Evolutionary conservation across 2,797 vertebrate species (phyloP), one percentile per base, ranked within the genome.

Genomic region (Propithecus deckenii): DNA sequence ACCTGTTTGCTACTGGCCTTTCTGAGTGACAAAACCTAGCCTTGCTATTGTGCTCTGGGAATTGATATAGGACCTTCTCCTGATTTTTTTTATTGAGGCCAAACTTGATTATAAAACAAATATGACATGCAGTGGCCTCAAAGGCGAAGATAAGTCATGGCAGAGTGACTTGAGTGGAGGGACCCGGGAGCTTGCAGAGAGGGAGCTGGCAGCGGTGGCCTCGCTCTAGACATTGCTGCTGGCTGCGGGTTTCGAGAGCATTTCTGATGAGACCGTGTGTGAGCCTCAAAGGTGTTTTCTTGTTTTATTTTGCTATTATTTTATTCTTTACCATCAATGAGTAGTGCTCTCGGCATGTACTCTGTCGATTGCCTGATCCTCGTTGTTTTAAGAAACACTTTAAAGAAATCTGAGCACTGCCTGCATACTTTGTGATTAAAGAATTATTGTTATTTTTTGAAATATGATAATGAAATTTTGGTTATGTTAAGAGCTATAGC

Each of bases 351-450:
- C 18, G 46, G 52, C 23, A 71, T 80, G 52, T 72, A 22, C 38
- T 78, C 10, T 79, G 2, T 52, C 63, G 46, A 41, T 50, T 76
- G 23, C 30, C 75, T 94, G 69, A 50, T 43, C 17, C 14, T 86
- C 15, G 85, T 6, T 48, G 25, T 75, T 91, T 71, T 65, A 83
- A 95, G 76, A 89, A 81, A 67, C 80, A 41, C 4, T 17, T 20
- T 4, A 50, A 61, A 71, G 43, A 84, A 78, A 83, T 72, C 35
- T 89, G 65, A 94, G 79, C 15, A 32, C 2, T 35, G 38, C 48
- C n/a, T 30, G n/a, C 86, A 65, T 95, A 46, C 85, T 92, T 95
- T 75, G 89, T 80, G 32, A 65, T 55, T 89, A 57, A 80, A 76
- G 35, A 76, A 78, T 78, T 90, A 63, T 17, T 79, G 35, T 78